phyloP scores from a whole-genome alignment of 2,888 invertebrate species.

The Perdita meconis region DNA sequence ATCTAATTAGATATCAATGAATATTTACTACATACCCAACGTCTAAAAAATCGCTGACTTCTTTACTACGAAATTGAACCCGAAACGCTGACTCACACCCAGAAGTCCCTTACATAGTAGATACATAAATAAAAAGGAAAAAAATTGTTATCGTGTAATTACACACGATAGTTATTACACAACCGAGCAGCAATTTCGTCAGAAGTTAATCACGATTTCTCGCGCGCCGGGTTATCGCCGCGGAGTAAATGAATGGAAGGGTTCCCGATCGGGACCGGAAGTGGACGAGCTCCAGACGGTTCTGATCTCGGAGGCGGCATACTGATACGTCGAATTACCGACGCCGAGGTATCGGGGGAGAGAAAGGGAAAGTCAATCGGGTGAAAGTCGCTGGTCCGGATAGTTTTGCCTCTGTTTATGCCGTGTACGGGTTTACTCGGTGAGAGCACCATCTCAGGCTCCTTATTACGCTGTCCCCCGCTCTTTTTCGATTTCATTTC shows the following conservation, averaged over 20 bases:
- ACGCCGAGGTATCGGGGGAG: conserved; percentile 43
- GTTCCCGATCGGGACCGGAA: conserved; percentile 10
- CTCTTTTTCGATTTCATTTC: conserved; percentile 37
- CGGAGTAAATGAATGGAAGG: neutral
- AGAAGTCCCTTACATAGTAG: neutral
- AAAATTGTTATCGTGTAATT: neutral
- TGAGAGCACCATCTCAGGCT: conserved; percentile 48
- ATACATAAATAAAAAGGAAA: neutral
- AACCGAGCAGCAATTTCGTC: conserved; percentile 1
- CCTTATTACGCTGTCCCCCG: conserved; percentile 23
- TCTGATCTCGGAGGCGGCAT: conserved; percentile 21
- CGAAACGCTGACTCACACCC: neutral
- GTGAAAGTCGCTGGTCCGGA: conserved; percentile 80
- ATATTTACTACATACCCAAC: too few relatives aligned
- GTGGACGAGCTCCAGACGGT: conserved; percentile 13
- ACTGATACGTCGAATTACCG: conserved; percentile 50
- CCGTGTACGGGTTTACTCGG: conserved; percentile 56
- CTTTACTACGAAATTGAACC: neutral
- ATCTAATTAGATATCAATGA: too few relatives aligned
- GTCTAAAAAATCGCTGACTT: too few relatives aligned
- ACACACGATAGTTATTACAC: conserved; percentile 2
- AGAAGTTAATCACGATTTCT: conserved; percentile 3
- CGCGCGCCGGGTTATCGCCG: neutral
- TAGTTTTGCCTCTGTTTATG: conserved; percentile 75
- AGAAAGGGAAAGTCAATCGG: conserved; percentile 82